Percentiles rank a stretch among this genome's conserved stretches.
These are phyloP conservation scores for Drosophila neocordata DNA, from an alignment of 1,140 invertebrate genomes.

Conservation along the genomic window DNA sequence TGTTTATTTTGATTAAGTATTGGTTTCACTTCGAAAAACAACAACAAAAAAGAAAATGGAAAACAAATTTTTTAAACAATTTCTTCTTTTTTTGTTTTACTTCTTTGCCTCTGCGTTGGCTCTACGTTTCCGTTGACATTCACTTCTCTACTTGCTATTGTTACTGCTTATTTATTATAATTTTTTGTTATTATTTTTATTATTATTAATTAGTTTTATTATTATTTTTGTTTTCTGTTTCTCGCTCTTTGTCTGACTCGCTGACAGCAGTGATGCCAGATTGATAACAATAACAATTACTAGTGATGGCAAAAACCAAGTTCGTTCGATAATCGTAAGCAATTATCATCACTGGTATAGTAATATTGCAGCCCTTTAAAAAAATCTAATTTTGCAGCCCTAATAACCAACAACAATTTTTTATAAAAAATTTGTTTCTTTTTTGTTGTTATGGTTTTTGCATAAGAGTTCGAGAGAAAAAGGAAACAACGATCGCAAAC, in stretches of 20 bases:
- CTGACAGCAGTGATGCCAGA: slow-evolving; percentile 1
- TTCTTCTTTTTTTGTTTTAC: slow-evolving; percentile 32
- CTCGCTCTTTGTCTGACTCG: slow-evolving; percentile 44
- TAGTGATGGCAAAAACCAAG: background rate
- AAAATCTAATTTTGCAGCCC: background rate
- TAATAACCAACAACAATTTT: no score
- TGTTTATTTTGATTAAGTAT: slow-evolving; percentile 38
- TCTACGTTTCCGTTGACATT: background rate
- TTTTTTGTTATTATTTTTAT: slow-evolving; percentile 22
- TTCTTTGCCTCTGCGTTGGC: background rate
- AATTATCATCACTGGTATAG: background rate
- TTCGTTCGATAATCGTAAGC: no score
- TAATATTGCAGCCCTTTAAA: background rate
- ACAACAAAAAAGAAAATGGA: slow-evolving; percentile 29
- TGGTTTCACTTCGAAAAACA: slow-evolving; percentile 34
- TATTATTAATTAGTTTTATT: slow-evolving; percentile 37
- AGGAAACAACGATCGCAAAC: no score
- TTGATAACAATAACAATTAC: background rate
- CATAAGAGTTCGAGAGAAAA: no score
- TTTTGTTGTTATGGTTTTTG: slow-evolving; percentile 36
- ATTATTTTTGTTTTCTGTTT: slow-evolving; percentile 46
- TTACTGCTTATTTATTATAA: background rate
- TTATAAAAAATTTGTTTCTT: slow-evolving; percentile 1
- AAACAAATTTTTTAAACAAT: slow-evolving; percentile 25
- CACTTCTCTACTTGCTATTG: background rate